Base-by-base conservation (phyloP, 2,113 vertebrate genomes). In the Lophochroa leadbeateri region DNA sequence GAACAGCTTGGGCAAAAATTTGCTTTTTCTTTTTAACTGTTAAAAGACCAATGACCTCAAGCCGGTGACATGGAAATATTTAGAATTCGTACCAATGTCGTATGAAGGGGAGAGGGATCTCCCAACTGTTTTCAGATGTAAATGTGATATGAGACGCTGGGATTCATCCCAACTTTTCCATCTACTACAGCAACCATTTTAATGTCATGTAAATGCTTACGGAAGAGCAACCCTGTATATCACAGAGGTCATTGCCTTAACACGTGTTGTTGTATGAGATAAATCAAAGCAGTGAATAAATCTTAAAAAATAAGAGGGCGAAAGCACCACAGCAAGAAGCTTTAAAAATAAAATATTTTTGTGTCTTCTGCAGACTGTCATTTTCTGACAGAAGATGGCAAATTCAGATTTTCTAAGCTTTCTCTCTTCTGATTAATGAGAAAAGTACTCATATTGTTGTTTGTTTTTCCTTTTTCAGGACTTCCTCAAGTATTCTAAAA, bases 401-500 rank as follows among this genome's bases (percentile, higher is more conserved):
- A 92, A 71, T 69, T 58, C 37, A 74, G 23, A 14, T 86, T 85
- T 91, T 87, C 7, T 88, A n/a, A 81, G 50, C 43, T 68, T 64
- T 60, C 11, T 25, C 16, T 24, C 78, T 57, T 25, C 55, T 63
- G n/a, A 65, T 78, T 78, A 81, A 63, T 39, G 21, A 50, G 6
- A 41, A 78, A 37, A 92, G 7, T 43, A 58, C 61, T 39, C 18
- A 28, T 17, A 1, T 21, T n/a, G 8, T n/a, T 58, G 57, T 35
- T 58, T 35, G 21, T 46, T 17, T 84, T 92, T 87, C 47, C 17
- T 55, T 43, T 78, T 95, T 52, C 88, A 99, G 99, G 99, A 99
- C 96, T 99, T 99, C 97, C 98, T 99, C 85, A 99, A 99, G 96
- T 99, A 99, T 88, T 99, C 99, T 86, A 99, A 99, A 98, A 99